phyloP scores from a whole-genome alignment of 2,113 vertebrate species.

The Pholis gunnellus region DNA sequence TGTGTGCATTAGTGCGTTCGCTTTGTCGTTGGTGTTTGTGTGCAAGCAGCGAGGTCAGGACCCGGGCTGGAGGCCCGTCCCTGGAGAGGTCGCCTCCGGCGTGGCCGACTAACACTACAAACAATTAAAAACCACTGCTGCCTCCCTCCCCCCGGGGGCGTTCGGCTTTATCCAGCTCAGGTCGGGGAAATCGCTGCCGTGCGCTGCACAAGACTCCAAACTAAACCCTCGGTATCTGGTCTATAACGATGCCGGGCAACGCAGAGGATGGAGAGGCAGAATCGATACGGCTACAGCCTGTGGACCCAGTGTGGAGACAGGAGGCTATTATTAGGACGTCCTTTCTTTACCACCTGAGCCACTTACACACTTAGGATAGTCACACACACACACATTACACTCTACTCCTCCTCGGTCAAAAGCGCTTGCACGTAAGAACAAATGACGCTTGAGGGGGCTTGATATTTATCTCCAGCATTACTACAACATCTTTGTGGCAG shows the following conservation, averaged over 20 bases:
- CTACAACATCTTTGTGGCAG: slow-evolving; percentile 19
- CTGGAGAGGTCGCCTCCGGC: slow-evolving; percentile 69
- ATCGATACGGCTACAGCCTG: slow-evolving; percentile 79
- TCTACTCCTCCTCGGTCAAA: slow-evolving; percentile 13
- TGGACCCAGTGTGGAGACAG: slow-evolving; percentile 78
- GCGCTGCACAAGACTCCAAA: slow-evolving; percentile 55
- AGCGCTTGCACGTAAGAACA: slow-evolving; percentile 21
- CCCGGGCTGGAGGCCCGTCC: slow-evolving; percentile 72
- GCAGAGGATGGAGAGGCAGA: slow-evolving; percentile 67
- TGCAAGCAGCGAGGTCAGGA: slow-evolving; percentile 69
- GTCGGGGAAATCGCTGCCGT: slow-evolving; percentile 60
- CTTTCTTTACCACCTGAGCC: slow-evolving; percentile 78
- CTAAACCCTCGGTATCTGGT: slow-evolving; percentile 54
- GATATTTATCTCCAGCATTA: slow-evolving; percentile 11
- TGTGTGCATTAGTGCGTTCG: slow-evolving; percentile 35
- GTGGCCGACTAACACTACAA: slow-evolving; percentile 78
- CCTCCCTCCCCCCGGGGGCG: slow-evolving; percentile 40
- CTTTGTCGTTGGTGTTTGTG: slow-evolving; percentile 68
- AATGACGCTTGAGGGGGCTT: slow-evolving; percentile 15
- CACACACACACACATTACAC: slow-evolving; percentile 45
- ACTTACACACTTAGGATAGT: slow-evolving; percentile 70
- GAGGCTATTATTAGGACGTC: slow-evolving; percentile 79
- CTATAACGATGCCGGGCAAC: slow-evolving; percentile 71
- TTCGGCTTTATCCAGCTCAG: slow-evolving; percentile 61
- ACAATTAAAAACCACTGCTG: slow-evolving; percentile 77